Evolutionary conservation across 1,140 invertebrate species (phyloP), one percentile per base, ranked within the genome.

Genomic region (Anastrepha obliqua): DNA sequence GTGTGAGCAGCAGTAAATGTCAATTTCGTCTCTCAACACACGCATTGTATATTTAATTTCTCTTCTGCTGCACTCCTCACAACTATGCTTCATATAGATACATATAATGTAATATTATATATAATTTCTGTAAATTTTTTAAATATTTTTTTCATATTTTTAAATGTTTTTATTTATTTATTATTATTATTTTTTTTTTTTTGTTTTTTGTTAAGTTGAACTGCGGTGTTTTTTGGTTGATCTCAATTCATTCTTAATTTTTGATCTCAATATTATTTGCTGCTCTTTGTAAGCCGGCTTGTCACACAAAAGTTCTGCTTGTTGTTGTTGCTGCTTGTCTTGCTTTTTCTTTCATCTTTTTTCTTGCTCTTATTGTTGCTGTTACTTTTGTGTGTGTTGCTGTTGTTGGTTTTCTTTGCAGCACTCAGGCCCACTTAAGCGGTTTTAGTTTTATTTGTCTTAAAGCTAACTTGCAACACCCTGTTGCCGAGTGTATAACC

Each of bases 401-500:
- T 29, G 55, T 55, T 86, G 3, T 81, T 39, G 42, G 47, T 59
- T 42, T 85, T 8, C 7, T 59, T 44, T 6, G 17, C 20, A 3
- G 13, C 29, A 55, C 17, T 7, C 13, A 47, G 4, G 6, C 29
- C 42, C 74, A 81, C 74, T 91, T 93, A 93, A 91, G 91, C 91
- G 81, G 92, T 92, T 94, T 96, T 96, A 94, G 95, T 96, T 94
- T 96, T 96, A 93, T 96, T 96, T 89, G 96, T 97, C 95, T 97
- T 97, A 95, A 98, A 98, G 91, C 97, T 97, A 91, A 98, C 97
- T 94, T 98, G 98, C 88, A 98, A 95, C 86, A 98, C 97, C 88
- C 98, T 95, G 92, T 97, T 97, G 90, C 97, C 97, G 88, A 98
- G 94, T 88, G 97, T 97, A 93, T 97, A 98, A 90, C 98, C 98